Percentiles rank a stretch among this genome's conserved stretches.
Evolutionary conservation across 35 echinoderm and acorn worm genomes (phyloP).

Genomic region (Holothuria glaberrima): DNA sequence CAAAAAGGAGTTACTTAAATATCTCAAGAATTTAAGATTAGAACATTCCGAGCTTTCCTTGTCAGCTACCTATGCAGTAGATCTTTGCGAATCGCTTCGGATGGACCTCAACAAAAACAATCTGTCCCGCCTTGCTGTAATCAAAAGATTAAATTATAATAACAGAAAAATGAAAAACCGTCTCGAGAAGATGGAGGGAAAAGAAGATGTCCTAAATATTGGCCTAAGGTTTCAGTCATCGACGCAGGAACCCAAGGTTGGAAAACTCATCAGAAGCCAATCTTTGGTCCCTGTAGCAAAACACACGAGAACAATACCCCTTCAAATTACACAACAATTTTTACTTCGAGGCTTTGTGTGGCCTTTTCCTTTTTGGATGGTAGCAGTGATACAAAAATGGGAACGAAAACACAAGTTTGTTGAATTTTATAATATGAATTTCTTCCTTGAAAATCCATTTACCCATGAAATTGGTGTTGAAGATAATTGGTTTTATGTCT

Average conservation of each 20-base stretch:
- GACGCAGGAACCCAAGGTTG: neutral
- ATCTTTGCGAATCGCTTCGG: neutral
- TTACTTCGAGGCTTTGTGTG: neutral
- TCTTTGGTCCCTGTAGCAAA: neutral
- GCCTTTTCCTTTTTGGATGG: neutral
- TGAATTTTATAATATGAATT: neutral
- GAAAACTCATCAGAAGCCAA: neutral
- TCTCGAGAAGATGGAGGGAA: neutral
- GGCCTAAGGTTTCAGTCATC: neutral
- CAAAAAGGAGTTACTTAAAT: neutral
- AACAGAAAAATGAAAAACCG: neutral
- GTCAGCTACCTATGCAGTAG: neutral
- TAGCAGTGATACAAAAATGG: neutral
- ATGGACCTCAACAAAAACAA: neutral
- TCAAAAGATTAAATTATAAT: neutral
- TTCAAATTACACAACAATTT: too few species aligned
- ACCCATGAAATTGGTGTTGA: neutral
- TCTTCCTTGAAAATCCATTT: neutral
- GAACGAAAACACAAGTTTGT: neutral
- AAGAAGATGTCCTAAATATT: neutral
- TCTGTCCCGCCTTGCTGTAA: neutral
- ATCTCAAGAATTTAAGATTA: neutral
- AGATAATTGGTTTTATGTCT: neutral
- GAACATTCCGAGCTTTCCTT: neutral
- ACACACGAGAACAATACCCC: neutral